Evolutionary conservation across 30 jellyfish, hydroid and myxozoan species (phyloP).

Genomic region (Chironex yamaguchii): DNA sequence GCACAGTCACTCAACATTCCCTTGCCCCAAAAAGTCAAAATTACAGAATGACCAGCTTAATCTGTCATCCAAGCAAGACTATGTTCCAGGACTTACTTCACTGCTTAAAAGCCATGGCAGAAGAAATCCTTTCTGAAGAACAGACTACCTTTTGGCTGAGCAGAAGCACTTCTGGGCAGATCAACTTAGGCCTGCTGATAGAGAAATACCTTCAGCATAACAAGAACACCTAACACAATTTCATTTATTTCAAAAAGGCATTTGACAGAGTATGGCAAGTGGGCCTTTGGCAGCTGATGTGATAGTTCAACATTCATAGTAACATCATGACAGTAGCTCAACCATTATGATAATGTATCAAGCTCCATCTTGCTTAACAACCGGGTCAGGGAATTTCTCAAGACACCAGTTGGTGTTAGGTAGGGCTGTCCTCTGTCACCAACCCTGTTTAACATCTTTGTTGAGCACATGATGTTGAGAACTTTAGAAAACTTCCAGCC

Average conservation of each 20-base stretch:
- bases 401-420: slow-evolving; percentile 6
- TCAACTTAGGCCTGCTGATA: too few relatives aligned
- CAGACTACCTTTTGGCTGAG: too few relatives aligned
- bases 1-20: neutral
- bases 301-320: neutral
- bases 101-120: neutral
- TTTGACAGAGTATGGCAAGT: too few relatives aligned
- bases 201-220: too few relatives aligned
- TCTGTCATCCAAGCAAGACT: neutral
- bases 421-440: slow-evolving; percentile 7
- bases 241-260: too few relatives aligned
- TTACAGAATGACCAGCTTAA: neutral
- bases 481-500: neutral
- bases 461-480: neutral
- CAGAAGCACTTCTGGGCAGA: too few relatives aligned
- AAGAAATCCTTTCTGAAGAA: neutral
- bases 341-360: neutral
- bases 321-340: neutral
- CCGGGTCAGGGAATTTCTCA: neutral
- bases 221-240: too few relatives aligned
- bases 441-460: neutral
- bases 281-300: too few relatives aligned
- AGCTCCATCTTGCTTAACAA: neutral
- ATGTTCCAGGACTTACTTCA: neutral
- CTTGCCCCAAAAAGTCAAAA: neutral